Base-by-base conservation (phyloP, 1,140 invertebrate genomes). In the Choristoneura fumiferana region DNA sequence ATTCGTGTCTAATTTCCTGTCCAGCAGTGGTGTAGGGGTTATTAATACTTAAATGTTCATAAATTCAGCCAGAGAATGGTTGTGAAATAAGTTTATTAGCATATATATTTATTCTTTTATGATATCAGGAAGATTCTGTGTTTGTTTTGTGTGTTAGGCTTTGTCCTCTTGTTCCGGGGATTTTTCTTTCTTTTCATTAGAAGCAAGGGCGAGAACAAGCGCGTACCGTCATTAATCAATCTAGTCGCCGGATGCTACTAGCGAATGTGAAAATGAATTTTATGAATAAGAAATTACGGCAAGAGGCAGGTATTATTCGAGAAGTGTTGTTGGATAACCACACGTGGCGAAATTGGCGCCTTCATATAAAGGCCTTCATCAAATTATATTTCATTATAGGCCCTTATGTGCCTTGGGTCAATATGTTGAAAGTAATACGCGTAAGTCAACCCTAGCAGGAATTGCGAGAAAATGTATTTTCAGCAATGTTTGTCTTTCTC, bases 241-340 rank as follows among this genome's bases (percentile, higher is more conserved):
- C 61, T 57, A 65, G 62, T 60, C 57, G 62, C 60, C 54, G 54
- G 54, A 57, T 65, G 60, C 63, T 70, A 68, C 58, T 58, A 63
- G 65, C 63, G 63, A 62, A 63, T 71, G 67, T 71, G 62, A 68
- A 68, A 68, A 71, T 71, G 65, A 68, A 71, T 71, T 68, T 59
- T 63, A 62, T 57, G 65, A 71, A 65, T 65, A 71, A 67, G 63
- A 57, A 63, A 67, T 63, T 60, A 58, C 54, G 43, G 22, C 36
- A 39, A 54, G 55, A 57, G 55, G 55, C 58, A 57, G 59, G 36
- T 62, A 62, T 62, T 66, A 66, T 63, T 63, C 54, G 38, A 61
- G 63, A 56, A 58, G 58, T 57, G 62, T n/a, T 62, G 56, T 65
- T 40, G 40, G 45, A 33, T 52, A 61, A 43, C 53, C 59, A 35